Evolutionary conservation across 2,888 invertebrate species (phyloP).

Genomic region (Lysandra bellargus): DNA sequence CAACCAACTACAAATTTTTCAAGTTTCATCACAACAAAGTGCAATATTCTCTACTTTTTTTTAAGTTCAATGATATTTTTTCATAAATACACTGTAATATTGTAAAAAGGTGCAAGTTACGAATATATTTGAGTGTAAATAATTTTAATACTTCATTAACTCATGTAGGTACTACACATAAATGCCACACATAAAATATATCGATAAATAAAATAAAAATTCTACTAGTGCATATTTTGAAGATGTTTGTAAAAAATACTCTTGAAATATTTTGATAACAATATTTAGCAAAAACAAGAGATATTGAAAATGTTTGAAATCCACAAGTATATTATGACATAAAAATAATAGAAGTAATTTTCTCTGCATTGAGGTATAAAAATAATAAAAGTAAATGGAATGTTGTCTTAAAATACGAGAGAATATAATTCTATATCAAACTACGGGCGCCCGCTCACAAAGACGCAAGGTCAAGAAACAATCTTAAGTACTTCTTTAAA

Average conservation of each 20-base stretch:
- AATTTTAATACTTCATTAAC: too few relatives aligned
- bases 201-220: too few relatives aligned
- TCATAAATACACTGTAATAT: too few relatives aligned
- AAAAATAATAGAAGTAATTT: not conserved
- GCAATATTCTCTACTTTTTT: too few relatives aligned
- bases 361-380: not conserved
- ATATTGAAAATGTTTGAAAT: not conserved
- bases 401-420: not conserved
- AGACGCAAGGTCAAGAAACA: constrained; percentile 12
- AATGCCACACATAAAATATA: too few relatives aligned
- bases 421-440: constrained; percentile 17
- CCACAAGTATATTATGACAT: not conserved
- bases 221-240: too few relatives aligned
- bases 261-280: not conserved
- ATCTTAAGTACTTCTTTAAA: constrained; percentile 17
- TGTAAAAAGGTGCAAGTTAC: too few relatives aligned
- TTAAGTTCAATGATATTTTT: too few relatives aligned
- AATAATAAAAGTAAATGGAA: constrained; percentile 11
- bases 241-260: not conserved
- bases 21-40: too few relatives aligned
- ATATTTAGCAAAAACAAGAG: not conserved
- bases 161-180: too few relatives aligned
- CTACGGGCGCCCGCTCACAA: not conserved
- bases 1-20: too few relatives aligned
- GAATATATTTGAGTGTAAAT: too few relatives aligned